phyloP scores from a whole-genome alignment of 2,888 invertebrate genomes.

The Caenorhabditis plicata region DNA sequence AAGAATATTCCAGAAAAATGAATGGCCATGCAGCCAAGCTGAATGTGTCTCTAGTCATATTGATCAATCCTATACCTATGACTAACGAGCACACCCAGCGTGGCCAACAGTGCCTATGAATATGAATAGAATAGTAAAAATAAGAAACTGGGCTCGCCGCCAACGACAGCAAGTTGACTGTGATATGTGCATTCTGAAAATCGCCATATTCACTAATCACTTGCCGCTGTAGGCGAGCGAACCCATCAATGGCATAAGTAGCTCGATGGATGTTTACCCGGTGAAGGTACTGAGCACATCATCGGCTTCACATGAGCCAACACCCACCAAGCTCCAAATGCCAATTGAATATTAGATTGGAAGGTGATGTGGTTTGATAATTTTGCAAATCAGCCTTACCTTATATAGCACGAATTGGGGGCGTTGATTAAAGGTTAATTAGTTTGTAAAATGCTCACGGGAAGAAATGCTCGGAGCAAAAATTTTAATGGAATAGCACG shows the following conservation, averaged over 20 bases:
- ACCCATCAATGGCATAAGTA: not conserved
- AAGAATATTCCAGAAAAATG: not conserved
- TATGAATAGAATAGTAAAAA: not conserved
- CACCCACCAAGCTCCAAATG: slow-evolving; percentile 24
- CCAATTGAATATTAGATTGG: slow-evolving; percentile 1
- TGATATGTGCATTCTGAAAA: slow-evolving; percentile 10
- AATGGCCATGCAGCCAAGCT: no score
- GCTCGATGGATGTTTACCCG: slow-evolving; percentile 31
- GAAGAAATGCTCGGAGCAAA: no score
- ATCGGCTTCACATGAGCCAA: slow-evolving; percentile 16
- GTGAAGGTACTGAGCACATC: slow-evolving; percentile 4
- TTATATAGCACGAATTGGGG: no score
- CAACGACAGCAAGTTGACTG: slow-evolving; percentile 8
- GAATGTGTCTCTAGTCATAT: slow-evolving; percentile 51
- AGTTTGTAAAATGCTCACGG: no score
- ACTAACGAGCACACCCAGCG: slow-evolving; percentile 32
- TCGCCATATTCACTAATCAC: slow-evolving; percentile 16
- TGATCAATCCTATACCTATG: slow-evolving; percentile 12
- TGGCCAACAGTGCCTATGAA: not conserved
- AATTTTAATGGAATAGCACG: no score
- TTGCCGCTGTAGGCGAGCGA: slow-evolving; percentile 15
- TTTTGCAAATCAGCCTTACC: no score
- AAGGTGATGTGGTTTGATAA: not conserved
- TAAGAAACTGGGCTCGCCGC: no score
- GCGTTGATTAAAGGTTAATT: no score